Base-by-base conservation (phyloP, 2,888 invertebrate genomes). In the Stegophylla sp. region DNA sequence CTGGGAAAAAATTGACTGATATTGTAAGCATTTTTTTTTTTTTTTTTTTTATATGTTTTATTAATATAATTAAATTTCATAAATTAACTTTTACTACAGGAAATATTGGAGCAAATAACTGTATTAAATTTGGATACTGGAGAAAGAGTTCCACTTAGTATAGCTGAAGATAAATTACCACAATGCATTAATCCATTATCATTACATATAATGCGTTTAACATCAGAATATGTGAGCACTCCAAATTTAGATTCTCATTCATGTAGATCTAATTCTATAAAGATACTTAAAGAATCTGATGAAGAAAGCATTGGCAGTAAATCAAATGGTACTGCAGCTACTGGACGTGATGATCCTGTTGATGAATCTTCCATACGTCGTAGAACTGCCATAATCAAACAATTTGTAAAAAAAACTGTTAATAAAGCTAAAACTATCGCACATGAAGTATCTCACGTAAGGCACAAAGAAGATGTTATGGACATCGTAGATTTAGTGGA, bases 131-230 rank as follows among this genome's bases (percentile, higher is more conserved):
- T 90, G 83, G 90, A 90, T 85, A 90, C 90, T 85, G 95, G 97
- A 3, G 97, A 97, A 87, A 90, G 94, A 84, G 93, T 97, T 84
- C 96, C 97, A n/a, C 88, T 98, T 82, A 96, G 95, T 86, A 93
- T 94, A 85, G 97, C 97, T 1, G 97, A 97, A 86, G 96, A 97
- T 86, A 95, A 95, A 87, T 88, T 95, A 83, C 95, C 95, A 0
- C 92, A 93, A 86, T 94, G 95, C 86, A 92, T 96, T 86, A 97
- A 98, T 89, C 98, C 97, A 4, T 89, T 98, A 82, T 95, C 96
- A 26, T 88, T 97, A 84, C 97, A 98, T 87, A 97, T 98, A 86
- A 95, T 97, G 92, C 89, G 96, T 82, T 88, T 96, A 82, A 96
- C 96, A 0, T 94, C 95, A 0, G 95, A 97, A 88, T 97, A 95